Conservation (phyloP, 2,113 vertebrate genomes). For the Antechinus flavipes region DNA sequence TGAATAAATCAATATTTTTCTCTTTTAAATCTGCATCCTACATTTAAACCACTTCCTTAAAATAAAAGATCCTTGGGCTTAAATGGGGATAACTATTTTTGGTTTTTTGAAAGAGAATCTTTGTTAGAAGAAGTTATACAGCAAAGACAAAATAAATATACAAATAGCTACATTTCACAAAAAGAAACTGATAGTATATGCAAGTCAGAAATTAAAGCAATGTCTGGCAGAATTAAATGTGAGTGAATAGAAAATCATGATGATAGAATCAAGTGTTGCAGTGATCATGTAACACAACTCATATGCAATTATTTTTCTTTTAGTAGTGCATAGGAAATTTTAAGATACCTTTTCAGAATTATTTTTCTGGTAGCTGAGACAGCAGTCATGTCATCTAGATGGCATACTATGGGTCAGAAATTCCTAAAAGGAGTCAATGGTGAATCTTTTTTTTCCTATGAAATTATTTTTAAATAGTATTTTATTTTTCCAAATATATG, state of each 20-base stretch:
- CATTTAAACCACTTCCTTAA: conserved; percentile 28
- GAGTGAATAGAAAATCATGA: conserved; percentile 57
- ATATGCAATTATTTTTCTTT: not conserved
- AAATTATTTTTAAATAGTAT: too few relatives aligned
- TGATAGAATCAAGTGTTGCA: conserved; percentile 44
- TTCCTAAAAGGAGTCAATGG: not conserved
- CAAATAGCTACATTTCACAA: conserved; percentile 51
- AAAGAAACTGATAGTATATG: conserved; percentile 60
- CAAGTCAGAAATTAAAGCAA: conserved; percentile 67
- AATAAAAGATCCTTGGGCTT: conserved; percentile 10
- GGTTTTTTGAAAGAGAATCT: conserved; percentile 36
- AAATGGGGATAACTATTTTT: not conserved
- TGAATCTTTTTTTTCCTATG: not conserved
- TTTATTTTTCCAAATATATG: too few relatives aligned
- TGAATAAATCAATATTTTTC: not conserved
- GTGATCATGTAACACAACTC: not conserved
- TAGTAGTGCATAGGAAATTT: not conserved
- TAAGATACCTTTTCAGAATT: not conserved
- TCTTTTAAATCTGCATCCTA: conserved; percentile 29
- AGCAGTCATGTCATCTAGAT: not conserved
- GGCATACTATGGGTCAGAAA: not conserved
- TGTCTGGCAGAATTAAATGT: conserved; percentile 55
- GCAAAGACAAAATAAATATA: conserved; percentile 59
- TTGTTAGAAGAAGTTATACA: conserved; percentile 65
- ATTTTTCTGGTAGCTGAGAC: not conserved